Percentiles rank a stretch among this genome's conserved stretches.
Evolutionary conservation across 2,113 vertebrate species (phyloP).

Genomic region (Phalacrocorax pelagicus): DNA sequence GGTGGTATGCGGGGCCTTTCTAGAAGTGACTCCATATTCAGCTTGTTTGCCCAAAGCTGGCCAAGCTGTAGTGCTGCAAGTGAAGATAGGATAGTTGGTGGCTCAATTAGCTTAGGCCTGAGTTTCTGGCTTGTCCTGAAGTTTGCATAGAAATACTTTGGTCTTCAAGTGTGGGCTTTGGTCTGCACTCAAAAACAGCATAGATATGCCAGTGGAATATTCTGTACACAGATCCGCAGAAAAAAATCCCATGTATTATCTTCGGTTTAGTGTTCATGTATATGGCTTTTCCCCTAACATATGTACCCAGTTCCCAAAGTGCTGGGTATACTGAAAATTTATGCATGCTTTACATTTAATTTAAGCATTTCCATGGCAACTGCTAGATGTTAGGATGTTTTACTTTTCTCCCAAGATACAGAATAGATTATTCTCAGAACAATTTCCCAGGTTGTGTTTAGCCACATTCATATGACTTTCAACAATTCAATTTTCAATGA

Average conservation of each 20-base stretch:
- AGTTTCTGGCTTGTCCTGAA: background rate
- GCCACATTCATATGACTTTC: constrained; percentile 31
- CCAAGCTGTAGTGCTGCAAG: background rate
- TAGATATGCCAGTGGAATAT: background rate
- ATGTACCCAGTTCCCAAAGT: background rate
- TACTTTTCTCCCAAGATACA: background rate
- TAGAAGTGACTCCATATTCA: background rate
- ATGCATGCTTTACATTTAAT: constrained; percentile 55
- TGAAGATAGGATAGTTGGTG: background rate
- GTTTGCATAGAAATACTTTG: background rate
- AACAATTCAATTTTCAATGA: constrained; percentile 32
- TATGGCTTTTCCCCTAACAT: constrained; percentile 9
- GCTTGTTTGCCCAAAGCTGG: background rate
- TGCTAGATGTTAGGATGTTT: constrained; percentile 27
- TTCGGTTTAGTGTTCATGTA: background rate
- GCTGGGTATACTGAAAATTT: constrained; percentile 28
- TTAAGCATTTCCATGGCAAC: constrained; percentile 61
- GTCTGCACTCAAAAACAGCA: background rate
- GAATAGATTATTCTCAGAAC: constrained; percentile 9
- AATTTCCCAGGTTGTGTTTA: constrained; percentile 41
- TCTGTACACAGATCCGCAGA: background rate
- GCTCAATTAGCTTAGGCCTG: background rate
- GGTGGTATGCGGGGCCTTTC: background rate
- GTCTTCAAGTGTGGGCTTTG: background rate
- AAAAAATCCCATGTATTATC: background rate